phyloP scores from a whole-genome alignment of 2,113 vertebrate genomes.

The Oenanthe melanoleuca region DNA sequence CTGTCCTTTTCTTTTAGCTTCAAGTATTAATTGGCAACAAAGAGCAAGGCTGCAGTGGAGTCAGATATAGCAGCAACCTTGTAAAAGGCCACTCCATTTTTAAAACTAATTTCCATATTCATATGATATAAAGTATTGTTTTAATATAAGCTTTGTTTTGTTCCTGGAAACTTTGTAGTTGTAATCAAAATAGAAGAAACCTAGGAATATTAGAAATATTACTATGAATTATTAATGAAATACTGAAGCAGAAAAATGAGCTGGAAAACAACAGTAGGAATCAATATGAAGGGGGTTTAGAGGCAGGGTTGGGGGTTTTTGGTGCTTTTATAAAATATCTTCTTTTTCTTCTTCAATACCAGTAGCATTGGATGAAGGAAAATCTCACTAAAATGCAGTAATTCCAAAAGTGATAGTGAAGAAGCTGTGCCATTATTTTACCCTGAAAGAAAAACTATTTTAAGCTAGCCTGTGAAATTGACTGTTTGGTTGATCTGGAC shows the following conservation, averaged over 20 bases:
- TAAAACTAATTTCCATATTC: not conserved
- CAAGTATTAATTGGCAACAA: not conserved
- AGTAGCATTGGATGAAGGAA: not conserved
- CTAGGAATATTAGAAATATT: not conserved
- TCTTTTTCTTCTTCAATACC: not conserved
- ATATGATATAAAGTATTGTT: not conserved
- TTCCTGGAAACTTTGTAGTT: not conserved
- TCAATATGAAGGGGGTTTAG: not conserved
- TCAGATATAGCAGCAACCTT: not conserved
- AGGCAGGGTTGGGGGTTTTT: fast-evolving
- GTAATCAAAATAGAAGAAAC: not conserved
- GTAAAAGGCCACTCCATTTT: not conserved
- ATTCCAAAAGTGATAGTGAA: not conserved
- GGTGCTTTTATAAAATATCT: not conserved
- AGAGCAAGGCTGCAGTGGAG: not conserved
- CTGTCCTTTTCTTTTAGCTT: not conserved
- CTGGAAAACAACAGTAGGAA: not conserved
- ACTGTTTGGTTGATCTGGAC: not conserved
- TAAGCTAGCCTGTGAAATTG: not conserved
- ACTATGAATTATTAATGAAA: not conserved
- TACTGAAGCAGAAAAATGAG: not conserved
- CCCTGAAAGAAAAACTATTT: not conserved
- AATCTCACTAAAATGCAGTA: not conserved
- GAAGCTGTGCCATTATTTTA: not conserved
- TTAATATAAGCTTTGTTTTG: not conserved